Evolutionary conservation across 2,113 vertebrate species (phyloP).

Genomic region (Ptychochromis oligacanthus): DNA sequence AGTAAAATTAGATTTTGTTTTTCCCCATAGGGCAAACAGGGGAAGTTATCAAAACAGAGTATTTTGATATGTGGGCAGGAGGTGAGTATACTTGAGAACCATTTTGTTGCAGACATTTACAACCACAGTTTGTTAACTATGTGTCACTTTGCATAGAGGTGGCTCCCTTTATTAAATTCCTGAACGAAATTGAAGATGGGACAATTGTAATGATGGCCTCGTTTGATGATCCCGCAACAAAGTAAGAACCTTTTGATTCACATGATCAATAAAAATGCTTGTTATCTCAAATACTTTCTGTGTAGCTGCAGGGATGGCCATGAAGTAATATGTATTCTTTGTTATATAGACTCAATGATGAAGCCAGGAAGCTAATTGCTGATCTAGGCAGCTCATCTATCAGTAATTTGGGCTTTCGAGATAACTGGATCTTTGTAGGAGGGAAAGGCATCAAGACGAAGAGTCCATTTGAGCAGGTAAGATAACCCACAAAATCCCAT

Average conservation of each 20-base stretch:
- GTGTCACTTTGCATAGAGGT: constrained; percentile 81
- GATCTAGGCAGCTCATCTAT: constrained; percentile 89
- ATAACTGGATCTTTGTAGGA: constrained; percentile 98
- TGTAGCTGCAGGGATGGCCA: neutral
- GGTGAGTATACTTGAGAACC: constrained; percentile 75
- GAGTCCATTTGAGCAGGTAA: constrained; percentile 98
- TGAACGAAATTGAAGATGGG: constrained; percentile 90
- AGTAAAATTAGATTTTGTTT: neutral
- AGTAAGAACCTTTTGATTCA: constrained; percentile 78
- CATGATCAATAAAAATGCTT: neutral
- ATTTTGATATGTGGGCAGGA: constrained; percentile 95
- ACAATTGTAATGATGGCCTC: constrained; percentile 94
- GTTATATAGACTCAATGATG: constrained; percentile 86
- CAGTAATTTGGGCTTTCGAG: constrained; percentile 86
- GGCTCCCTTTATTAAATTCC: constrained; percentile 86
- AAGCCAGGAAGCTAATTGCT: constrained; percentile 87
- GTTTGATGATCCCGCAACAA: constrained; percentile 92
- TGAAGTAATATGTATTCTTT: neutral
- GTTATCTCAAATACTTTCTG: neutral
- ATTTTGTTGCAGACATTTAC: neutral
- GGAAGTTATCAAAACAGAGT: constrained; percentile 82
- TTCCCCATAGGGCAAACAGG: constrained; percentile 86
- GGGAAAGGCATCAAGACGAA: constrained; percentile 99
- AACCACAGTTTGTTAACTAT: neutral
- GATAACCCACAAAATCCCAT: neutral